Evolutionary conservation across 2,113 vertebrate species (phyloP).

Genomic region (Burhinus bistriatus): DNA sequence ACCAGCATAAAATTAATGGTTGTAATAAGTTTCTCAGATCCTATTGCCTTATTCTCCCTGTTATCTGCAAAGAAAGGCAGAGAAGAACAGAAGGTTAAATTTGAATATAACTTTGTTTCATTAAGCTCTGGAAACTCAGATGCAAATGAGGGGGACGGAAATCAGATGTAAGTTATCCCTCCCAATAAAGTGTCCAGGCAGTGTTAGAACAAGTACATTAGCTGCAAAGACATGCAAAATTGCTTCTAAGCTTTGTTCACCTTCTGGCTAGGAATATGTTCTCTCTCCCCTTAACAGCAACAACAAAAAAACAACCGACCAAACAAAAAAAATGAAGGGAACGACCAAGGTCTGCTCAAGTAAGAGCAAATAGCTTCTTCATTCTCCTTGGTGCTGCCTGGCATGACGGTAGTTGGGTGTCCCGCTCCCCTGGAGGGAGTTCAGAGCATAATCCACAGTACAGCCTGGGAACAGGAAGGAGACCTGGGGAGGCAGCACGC

Average conservation of each 20-base stretch:
- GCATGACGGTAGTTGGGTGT: neutral
- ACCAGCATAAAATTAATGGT: conserved; percentile 17
- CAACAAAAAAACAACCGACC: neutral
- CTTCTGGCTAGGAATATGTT: neutral
- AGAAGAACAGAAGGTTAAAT: neutral
- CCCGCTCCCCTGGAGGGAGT: conserved; percentile 31
- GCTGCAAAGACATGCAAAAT: neutral
- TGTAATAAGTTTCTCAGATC: neutral
- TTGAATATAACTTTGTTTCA: neutral
- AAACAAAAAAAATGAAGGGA: neutral
- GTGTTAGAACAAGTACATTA: neutral
- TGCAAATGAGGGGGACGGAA: neutral
- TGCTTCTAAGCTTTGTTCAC: neutral
- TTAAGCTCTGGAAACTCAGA: neutral
- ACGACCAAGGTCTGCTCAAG: neutral
- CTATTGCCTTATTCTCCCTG: neutral
- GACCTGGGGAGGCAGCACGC: neutral
- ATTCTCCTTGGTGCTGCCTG: conserved; percentile 37
- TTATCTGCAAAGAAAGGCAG: neutral
- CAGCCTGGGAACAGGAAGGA: conserved; percentile 44
- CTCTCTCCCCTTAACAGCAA: neutral
- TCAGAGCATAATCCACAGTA: neutral
- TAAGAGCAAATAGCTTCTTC: conserved; percentile 26
- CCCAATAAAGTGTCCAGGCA: neutral
- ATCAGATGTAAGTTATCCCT: neutral